Percentiles rank a stretch among this genome's conserved stretches.
Evolutionary conservation across 2,888 invertebrate species (phyloP).

Genomic region (Spisula solida): DNA sequence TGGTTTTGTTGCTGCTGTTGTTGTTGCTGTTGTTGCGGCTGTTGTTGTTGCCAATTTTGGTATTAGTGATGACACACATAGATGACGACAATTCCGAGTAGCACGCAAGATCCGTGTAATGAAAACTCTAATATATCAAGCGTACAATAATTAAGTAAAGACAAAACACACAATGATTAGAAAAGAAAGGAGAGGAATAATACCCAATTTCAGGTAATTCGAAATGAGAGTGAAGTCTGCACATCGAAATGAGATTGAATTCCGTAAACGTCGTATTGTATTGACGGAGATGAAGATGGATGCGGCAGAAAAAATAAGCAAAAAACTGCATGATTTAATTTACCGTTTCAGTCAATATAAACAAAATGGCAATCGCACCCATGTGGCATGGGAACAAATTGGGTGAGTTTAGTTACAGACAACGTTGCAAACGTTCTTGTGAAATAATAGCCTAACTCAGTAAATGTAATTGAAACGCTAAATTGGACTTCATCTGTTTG

Average conservation of each 20-base stretch:
- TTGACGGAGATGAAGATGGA: background rate
- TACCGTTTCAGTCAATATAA: background rate
- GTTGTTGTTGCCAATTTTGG: background rate
- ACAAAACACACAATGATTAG: background rate
- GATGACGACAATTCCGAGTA: background rate
- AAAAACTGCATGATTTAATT: background rate
- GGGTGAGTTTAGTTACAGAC: too few relatives aligned
- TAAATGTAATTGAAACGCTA: too few relatives aligned
- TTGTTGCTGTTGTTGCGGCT: background rate
- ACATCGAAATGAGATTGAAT: background rate
- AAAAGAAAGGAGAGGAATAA: background rate
- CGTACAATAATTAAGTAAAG: background rate
- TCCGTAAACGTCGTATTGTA: constrained; percentile 2
- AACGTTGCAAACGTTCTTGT: too few relatives aligned
- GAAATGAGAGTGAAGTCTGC: background rate
- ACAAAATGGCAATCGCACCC: background rate
- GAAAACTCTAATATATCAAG: background rate
- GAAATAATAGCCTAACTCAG: too few relatives aligned
- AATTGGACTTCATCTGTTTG: too few relatives aligned
- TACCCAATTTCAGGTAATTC: background rate
- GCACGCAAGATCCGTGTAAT: background rate
- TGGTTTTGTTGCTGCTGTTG: background rate
- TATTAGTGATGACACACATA: background rate
- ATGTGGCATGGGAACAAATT: background rate
- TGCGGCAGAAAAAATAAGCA: background rate